These are phyloP conservation scores for Hycleus phaleratus DNA, from an alignment of 1,140 invertebrate species.

Conservation along the genomic window DNA sequence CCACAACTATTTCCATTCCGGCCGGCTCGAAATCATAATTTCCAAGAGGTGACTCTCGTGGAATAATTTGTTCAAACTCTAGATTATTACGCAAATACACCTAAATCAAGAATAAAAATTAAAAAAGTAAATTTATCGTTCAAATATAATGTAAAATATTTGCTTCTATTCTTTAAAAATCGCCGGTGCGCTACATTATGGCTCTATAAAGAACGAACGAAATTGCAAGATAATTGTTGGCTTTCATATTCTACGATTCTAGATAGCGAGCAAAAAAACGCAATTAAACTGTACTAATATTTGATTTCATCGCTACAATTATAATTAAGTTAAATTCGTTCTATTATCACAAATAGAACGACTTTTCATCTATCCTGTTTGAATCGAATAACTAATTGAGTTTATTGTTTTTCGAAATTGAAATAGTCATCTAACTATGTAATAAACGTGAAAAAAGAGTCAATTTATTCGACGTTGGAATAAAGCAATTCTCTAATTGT, in stretches of 20 bases:
- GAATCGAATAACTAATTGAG: too few species aligned
- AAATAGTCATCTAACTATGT: conserved; percentile 2
- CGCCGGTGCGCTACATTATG: too few species aligned
- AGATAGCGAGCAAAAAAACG: background rate
- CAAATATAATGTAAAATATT: too few species aligned
- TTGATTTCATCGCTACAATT: conserved; percentile 5
- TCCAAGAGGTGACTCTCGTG: background rate
- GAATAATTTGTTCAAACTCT: background rate
- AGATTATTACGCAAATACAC: too few species aligned
- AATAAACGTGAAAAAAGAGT: background rate
- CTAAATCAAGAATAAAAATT: too few species aligned
- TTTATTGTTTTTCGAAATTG: background rate
- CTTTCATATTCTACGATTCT: too few species aligned
- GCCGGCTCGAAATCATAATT: background rate
- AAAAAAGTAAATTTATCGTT: too few species aligned
- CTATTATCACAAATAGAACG: background rate
- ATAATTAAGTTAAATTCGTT: conserved; percentile 5
- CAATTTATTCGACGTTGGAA: conserved; percentile 5
- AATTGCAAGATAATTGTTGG: too few species aligned
- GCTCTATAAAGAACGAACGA: too few species aligned
- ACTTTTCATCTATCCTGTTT: background rate
- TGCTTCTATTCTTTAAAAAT: too few species aligned
- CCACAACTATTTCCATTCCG: background rate
- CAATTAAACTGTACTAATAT: conserved; percentile 3
- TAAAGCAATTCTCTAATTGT: conserved; percentile 6